Evolutionary conservation across 2,797 vertebrate species (phyloP).

Genomic region (Malurus splendens): DNA sequence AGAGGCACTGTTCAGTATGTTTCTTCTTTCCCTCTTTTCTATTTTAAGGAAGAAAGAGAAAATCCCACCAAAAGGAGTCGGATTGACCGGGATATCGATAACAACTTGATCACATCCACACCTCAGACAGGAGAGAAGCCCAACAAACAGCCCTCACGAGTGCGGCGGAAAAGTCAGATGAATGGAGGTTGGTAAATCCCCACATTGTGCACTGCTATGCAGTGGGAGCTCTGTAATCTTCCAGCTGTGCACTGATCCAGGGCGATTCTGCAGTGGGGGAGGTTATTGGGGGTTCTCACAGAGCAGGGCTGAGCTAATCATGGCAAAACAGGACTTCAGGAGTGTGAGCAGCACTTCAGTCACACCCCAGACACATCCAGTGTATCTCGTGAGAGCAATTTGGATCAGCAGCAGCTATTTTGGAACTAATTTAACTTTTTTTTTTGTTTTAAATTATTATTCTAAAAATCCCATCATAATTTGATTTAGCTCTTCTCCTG

Average conservation of each 20-base stretch:
- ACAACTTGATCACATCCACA: slow-evolving; percentile 91
- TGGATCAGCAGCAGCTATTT: neutral
- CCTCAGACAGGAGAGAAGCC: slow-evolving; percentile 79
- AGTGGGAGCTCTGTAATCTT: accelerated
- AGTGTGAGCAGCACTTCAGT: neutral
- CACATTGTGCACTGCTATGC: accelerated
- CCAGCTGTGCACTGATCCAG: neutral
- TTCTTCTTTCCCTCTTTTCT: neutral
- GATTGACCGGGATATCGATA: slow-evolving; percentile 87
- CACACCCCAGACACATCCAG: neutral
- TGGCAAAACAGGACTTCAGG: neutral
- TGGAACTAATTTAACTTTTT: neutral
- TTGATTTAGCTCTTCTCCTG: neutral
- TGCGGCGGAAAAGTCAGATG: slow-evolving; percentile 84
- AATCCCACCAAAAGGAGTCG: slow-evolving; percentile 88
- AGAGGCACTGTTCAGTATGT: neutral
- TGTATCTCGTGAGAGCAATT: neutral
- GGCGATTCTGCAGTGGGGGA: accelerated
- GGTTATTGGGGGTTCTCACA: accelerated
- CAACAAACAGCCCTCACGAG: slow-evolving; percentile 80
- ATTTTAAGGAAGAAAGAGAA: slow-evolving; percentile 85
- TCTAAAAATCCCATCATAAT: neutral
- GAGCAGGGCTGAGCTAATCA: neutral
- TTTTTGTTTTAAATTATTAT: neutral
- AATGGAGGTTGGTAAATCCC: slow-evolving; percentile 83